A percentile compares a stretch with the other conserved stretches of the same genome.
These are phyloP conservation scores for Cygnus olor DNA, from an alignment of 2,797 vertebrate species.

Conservation along the genomic window DNA sequence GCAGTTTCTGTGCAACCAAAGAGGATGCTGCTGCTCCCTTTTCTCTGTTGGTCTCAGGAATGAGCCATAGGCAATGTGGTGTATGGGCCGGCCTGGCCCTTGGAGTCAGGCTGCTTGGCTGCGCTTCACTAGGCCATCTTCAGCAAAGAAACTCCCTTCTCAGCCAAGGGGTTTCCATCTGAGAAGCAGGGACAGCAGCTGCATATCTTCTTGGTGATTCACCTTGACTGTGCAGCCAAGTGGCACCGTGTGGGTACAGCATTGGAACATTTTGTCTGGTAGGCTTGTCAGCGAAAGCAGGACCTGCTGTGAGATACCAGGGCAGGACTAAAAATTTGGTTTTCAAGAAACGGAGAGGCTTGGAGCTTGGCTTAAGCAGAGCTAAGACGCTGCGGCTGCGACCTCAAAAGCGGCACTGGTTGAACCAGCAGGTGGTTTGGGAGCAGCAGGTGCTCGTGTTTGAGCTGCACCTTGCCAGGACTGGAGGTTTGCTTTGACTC, in stretches of 20 bases:
- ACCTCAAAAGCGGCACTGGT: accelerated
- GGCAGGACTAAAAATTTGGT: not conserved
- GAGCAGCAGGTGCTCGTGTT: not conserved
- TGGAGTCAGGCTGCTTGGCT: too few species aligned
- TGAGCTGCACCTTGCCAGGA: not conserved
- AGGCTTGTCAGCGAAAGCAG: not conserved
- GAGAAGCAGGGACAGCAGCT: too few species aligned
- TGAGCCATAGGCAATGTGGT: not conserved
- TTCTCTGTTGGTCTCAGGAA: not conserved
- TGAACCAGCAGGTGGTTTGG: not conserved
- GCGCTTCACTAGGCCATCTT: not conserved
- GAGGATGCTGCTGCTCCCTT: too few species aligned
- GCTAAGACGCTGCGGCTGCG: not conserved
- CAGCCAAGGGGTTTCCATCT: not conserved
- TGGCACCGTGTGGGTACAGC: accelerated
- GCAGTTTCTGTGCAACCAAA: not conserved
- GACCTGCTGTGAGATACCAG: not conserved
- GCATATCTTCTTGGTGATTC: not conserved
- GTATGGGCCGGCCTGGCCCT: too few species aligned
- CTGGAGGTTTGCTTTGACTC: not conserved
- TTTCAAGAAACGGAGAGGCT: not conserved
- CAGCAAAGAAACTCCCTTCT: not conserved
- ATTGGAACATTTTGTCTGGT: not conserved
- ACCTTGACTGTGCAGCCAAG: not conserved
- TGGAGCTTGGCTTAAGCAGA: not conserved